phyloP scores from a whole-genome alignment of 1,140 invertebrate genomes.

The Doryteuthis pealeii region DNA sequence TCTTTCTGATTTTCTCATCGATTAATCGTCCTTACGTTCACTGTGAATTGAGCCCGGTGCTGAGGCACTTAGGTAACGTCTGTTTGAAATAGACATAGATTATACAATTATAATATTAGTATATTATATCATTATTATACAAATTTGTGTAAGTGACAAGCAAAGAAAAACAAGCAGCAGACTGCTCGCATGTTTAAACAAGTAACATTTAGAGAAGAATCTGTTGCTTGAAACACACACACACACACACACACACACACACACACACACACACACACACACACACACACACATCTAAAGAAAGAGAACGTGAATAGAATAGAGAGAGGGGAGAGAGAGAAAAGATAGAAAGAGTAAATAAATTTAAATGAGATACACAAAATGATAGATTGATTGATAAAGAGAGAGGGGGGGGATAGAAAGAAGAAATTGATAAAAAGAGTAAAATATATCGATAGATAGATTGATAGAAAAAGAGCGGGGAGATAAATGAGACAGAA shows the following conservation, averaged over 20 bases:
- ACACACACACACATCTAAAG: neutral
- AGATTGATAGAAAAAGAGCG: too few relatives aligned
- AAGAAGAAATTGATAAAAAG: neutral
- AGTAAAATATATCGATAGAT: neutral
- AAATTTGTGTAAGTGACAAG: neutral
- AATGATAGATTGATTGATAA: neutral
- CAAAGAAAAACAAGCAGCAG: neutral
- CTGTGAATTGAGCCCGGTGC: neutral
- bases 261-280: constrained; percentile 1
- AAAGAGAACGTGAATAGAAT: neutral
- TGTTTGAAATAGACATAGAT: neutral
- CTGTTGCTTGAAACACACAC: neutral
- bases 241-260: too few relatives aligned
- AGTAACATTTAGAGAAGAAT: neutral
- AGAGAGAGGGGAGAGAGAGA: neutral
- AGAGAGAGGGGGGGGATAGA: neutral
- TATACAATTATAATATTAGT: neutral
- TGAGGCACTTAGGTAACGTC: neutral
- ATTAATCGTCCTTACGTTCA: neutral
- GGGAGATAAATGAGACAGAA: neutral
- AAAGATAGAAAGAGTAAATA: neutral
- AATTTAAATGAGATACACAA: neutral
- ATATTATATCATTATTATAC: neutral
- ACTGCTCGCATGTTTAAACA: neutral
- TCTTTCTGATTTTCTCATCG: too few relatives aligned